Base-by-base conservation (phyloP, 1,140 invertebrate genomes). In the Phymastichus coffea region DNA sequence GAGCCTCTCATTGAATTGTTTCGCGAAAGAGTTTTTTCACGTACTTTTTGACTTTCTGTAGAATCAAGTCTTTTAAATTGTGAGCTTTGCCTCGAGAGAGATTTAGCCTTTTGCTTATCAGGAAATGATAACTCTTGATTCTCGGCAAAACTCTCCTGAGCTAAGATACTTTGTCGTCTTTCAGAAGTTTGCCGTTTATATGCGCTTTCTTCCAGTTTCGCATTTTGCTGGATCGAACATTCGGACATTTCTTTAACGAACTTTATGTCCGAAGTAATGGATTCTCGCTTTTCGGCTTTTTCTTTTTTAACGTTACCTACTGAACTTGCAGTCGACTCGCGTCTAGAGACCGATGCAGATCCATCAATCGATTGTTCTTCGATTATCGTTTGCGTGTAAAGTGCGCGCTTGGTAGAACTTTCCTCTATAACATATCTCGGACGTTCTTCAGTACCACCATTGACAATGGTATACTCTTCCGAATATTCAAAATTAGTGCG, bases 361-460 rank as follows among this genome's bases (percentile, higher is more conserved):
- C 82, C 82, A n/a, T 83, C 82, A 30, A 80, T 78, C 2, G 83
- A 82, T 64, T 76, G 79, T 63, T 84, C 84, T 65, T 85, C 84
- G 20, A 78, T 76, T 1, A 76, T 76, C 0, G 74, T 78, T 46
- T 80, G 74, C 0, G 63, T 66, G 7, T 73, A 58, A 41, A 68
- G 58, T 3, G 63, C 64, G n/a, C 48, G 35, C 20, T 10, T 37
- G n/a, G 0, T 52, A 22, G 3, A 15, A 41, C 37, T 26, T 37
- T 64, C 66, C 52, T 79, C 71, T 14, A 73, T 65, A 3, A 63
- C 17, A 26, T 56, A 46, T 59, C 58, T 71, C 0, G 54, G 61
- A 38, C 62, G 41, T 22, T 73, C 72, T 4, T 70, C 70, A 22
- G 73, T 73, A 0, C 43, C 30, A 7, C 12, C 38, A 26, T 26